Evolutionary conservation across 2,888 invertebrate species (phyloP).

Genomic region (Griposia aprilina): DNA sequence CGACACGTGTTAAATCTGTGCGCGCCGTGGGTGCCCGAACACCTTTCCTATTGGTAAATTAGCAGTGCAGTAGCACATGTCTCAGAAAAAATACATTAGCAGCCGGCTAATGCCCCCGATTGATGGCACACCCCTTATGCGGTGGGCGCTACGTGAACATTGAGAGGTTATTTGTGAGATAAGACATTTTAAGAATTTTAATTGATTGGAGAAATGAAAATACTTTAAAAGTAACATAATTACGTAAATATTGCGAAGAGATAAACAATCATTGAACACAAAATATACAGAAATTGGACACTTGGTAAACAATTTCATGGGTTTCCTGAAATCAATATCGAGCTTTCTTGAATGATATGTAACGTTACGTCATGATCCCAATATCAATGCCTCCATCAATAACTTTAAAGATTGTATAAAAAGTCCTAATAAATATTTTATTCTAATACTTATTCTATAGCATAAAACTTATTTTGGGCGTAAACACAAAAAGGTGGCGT

Average conservation of each 20-base stretch:
- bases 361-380: not conserved
- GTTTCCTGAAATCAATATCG: conserved; percentile 3
- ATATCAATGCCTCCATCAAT: not conserved
- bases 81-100: conserved; percentile 87
- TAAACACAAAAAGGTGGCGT: conserved; percentile 13
- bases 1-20: conserved; percentile 71
- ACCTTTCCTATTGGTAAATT: conserved; percentile 83
- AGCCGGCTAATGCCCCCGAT: conserved; percentile 85
- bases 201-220: conserved; percentile 5
- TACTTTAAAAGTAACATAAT: not conserved
- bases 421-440: not conserved
- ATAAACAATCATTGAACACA: not conserved
- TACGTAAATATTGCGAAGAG: not conserved
- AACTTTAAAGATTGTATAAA: conserved; percentile 3
- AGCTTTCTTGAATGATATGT: conserved; percentile 6
- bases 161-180: conserved; percentile 23
- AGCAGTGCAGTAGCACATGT: conserved; percentile 87
- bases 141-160: conserved; percentile 26
- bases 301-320: conserved; percentile 13
- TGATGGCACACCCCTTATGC: conserved; percentile 67
- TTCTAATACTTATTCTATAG: not conserved
- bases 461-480: not conserved
- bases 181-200: not conserved
- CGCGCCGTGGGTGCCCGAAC: conserved; percentile 42
- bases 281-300: not conserved